Evolutionary conservation across 2,888 invertebrate genomes (phyloP), one percentile per base, ranked within the genome.

Genomic region (Nemotelus pantherinus): DNA sequence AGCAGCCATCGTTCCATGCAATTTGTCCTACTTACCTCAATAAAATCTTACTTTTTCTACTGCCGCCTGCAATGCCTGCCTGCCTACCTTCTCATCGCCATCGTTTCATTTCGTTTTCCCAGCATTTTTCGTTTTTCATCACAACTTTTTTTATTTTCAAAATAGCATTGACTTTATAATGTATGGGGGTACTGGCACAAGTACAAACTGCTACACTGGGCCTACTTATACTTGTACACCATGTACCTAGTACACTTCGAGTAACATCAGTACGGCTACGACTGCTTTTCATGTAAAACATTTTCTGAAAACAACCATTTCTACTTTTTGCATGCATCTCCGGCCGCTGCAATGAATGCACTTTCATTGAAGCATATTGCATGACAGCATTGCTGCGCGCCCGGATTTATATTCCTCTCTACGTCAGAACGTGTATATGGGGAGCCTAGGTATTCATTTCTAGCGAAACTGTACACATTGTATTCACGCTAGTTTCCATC

Each of bases 21-120:
- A 43, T 55, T 70, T 70, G 70, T 72, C 77, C 77, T 67, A 77
- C 77, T 77, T 77, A 77, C 77, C 77, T 77, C 77, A 77, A 77
- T 77, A 65, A 64, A 76, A 65, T 76, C 39, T 76, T 64, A 45
- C 53, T 58, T 43, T 65, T 76, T 63, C 25, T 25, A 25, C 25
- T 25, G 25, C 25, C 25, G 25, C 25, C 25, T 25, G 25, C 25
- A 25, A 25, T 25, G 25, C 25, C 25, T 25, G 25, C 25, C 25
- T 25, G 25, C 25, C 25, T 25, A 25, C 25, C 25, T 25, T 25
- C 25, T 25, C 25, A 25, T 25, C 25, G 25, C 25, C 25, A 25
- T 25, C 25, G 25, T 25, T 25, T 25, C 71, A 55, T 70, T 53
- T 55, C 70, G 25, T 6, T 25, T 67, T 67, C 48, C 50, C n/a